These are phyloP conservation scores for Parazoanthus darwini DNA, from an alignment of 92 coral and sea anemone species.

Conservation along the genomic window DNA sequence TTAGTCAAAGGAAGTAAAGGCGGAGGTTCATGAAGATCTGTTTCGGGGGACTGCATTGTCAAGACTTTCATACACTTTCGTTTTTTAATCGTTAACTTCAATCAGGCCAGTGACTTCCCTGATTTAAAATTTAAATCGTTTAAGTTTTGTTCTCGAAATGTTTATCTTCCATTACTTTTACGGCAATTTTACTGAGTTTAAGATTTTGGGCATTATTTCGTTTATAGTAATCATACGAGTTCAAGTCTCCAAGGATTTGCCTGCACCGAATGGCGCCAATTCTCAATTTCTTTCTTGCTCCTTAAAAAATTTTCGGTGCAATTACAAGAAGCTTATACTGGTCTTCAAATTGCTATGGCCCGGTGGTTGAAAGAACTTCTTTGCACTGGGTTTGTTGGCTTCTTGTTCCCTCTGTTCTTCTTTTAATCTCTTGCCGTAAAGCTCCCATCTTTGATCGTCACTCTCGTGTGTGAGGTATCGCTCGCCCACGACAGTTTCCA, in stretches of 20 bases:
- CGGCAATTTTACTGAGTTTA: background rate
- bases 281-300: background rate
- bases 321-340: constrained; percentile 83
- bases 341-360: constrained; percentile 79
- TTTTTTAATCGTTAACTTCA: background rate
- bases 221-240: background rate
- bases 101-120: background rate
- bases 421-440: constrained; percentile 80
- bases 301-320: background rate
- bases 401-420: constrained; percentile 64
- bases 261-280: background rate
- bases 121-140: no score
- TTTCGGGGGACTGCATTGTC: no score
- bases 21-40: background rate
- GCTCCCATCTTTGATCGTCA: constrained; percentile 91
- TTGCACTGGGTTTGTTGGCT: constrained; percentile 57
- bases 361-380: constrained; percentile 84
- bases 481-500: constrained; percentile 92
- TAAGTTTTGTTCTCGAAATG: background rate
- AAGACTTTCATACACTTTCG: background rate
- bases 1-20: no score
- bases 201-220: background rate
- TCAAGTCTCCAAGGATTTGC: background rate
- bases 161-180: background rate
- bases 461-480: constrained; percentile 97